These are phyloP conservation scores for Poecilus cupreus DNA, from an alignment of 2,888 invertebrate species.

Conservation along the genomic window DNA sequence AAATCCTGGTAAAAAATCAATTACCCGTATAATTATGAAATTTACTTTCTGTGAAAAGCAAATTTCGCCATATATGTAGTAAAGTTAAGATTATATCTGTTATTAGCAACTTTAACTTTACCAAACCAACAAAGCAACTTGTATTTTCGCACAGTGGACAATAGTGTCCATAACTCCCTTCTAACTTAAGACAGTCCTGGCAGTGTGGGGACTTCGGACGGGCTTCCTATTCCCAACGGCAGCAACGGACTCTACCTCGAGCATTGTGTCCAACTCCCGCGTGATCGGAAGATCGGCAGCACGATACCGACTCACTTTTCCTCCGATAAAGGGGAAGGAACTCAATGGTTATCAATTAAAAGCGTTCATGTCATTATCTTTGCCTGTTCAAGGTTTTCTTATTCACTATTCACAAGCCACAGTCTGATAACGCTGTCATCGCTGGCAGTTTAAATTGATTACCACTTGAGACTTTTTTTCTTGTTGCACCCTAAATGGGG, in stretches of 20 bases:
- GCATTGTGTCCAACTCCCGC: constrained; percentile 27
- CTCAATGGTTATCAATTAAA: constrained; percentile 34
- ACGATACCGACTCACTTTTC: constrained; percentile 15
- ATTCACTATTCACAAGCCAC: constrained; percentile 2
- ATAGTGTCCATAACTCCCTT: too few species aligned
- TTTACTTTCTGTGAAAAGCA: too few species aligned
- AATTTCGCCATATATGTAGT: too few species aligned
- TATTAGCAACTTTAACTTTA: too few species aligned
- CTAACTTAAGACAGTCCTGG: too few species aligned
- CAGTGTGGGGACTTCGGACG: too few species aligned
- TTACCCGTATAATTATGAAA: too few species aligned
- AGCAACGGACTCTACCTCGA: not conserved
- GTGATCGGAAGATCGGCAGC: not conserved
- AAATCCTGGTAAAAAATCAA: too few species aligned
- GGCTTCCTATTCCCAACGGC: not conserved
- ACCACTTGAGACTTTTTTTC: constrained; percentile 19
- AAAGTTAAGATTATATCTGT: too few species aligned
- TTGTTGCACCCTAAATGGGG: constrained; percentile 6
- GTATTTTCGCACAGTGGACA: too few species aligned
- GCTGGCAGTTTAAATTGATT: constrained; percentile 32
- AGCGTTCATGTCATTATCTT: constrained; percentile 34
- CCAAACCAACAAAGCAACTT: too few species aligned
- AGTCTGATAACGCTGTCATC: constrained; percentile 15
- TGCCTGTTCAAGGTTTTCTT: constrained; percentile 35
- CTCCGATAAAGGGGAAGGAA: not conserved